Evolutionary conservation across 2,797 vertebrate genomes (phyloP).

Genomic region (Leuciscus waleckii): DNA sequence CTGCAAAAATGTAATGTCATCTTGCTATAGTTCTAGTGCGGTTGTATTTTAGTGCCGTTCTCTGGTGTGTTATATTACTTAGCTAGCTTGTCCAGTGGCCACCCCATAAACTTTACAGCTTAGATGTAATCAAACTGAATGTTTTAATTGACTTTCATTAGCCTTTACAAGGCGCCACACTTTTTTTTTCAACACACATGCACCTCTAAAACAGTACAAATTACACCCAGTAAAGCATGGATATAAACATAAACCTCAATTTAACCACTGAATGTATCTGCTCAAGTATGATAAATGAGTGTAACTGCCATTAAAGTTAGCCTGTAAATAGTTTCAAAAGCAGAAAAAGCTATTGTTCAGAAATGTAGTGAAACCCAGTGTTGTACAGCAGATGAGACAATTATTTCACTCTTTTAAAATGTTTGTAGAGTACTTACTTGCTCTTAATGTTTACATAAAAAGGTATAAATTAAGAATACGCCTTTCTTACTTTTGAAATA

Average conservation of each 20-base stretch:
- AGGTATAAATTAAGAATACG: background rate
- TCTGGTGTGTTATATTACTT: slow-evolving; percentile 27
- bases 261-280: slow-evolving; percentile 8
- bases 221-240: slow-evolving; percentile 19
- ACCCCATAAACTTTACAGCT: slow-evolving; percentile 56
- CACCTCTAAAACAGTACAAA: slow-evolving; percentile 42
- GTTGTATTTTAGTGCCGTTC: slow-evolving; percentile 34
- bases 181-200: slow-evolving; percentile 11
- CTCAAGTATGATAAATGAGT: slow-evolving; percentile 21
- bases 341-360: background rate
- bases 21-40: slow-evolving; percentile 5
- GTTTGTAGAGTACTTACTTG: background rate
- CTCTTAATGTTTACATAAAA: background rate
- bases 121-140: slow-evolving; percentile 49
- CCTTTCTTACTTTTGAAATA: background rate
- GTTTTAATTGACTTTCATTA: slow-evolving; percentile 58
- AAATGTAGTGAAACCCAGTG: background rate
- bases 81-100: slow-evolving; percentile 34
- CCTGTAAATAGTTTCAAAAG: slow-evolving; percentile 27
- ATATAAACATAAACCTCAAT: slow-evolving; percentile 34
- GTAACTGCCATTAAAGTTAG: slow-evolving; percentile 7
- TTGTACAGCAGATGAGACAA: background rate
- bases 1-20: slow-evolving; percentile 1
- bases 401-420: background rate
- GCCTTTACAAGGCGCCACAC: slow-evolving; percentile 44